Percentiles rank a stretch among this genome's conserved stretches.
phyloP scores from a whole-genome alignment of 2,797 vertebrate species.

The Aselliscus stoliczkanus region DNA sequence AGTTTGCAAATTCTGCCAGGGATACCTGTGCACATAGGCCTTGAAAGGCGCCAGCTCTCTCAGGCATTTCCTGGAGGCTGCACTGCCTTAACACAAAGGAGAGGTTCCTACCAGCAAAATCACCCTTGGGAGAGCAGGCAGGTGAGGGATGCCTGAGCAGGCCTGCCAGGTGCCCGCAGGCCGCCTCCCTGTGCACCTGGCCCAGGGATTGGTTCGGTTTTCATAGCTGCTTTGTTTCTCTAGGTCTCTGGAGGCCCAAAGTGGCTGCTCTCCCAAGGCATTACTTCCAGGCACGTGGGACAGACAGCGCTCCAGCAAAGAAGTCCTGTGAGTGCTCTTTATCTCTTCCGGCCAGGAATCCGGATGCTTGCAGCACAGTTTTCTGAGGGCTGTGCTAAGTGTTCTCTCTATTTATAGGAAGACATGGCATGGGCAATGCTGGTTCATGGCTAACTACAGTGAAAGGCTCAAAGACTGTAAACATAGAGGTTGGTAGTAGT shows the following conservation, averaged over 20 bases:
- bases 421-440: background rate
- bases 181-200: fast-evolving
- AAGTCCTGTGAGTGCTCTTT: background rate
- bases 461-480: background rate
- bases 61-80: background rate
- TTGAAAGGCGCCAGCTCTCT: background rate
- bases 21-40: fast-evolving
- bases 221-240: background rate
- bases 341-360: background rate
- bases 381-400: background rate
- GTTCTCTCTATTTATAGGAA: background rate
- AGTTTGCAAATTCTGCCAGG: background rate
- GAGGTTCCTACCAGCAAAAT: background rate
- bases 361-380: background rate
- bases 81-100: background rate
- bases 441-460: fast-evolving
- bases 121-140: background rate
- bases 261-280: fast-evolving
- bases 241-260: background rate
- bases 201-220: no score
- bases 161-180: background rate
- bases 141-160: background rate
- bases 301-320: background rate
- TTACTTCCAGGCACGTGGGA: background rate
- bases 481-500: background rate